A percentile compares a stretch with the other conserved stretches of the same genome.
phyloP scores from a whole-genome alignment of 1,140 invertebrate species.

The Cydia amplana region DNA sequence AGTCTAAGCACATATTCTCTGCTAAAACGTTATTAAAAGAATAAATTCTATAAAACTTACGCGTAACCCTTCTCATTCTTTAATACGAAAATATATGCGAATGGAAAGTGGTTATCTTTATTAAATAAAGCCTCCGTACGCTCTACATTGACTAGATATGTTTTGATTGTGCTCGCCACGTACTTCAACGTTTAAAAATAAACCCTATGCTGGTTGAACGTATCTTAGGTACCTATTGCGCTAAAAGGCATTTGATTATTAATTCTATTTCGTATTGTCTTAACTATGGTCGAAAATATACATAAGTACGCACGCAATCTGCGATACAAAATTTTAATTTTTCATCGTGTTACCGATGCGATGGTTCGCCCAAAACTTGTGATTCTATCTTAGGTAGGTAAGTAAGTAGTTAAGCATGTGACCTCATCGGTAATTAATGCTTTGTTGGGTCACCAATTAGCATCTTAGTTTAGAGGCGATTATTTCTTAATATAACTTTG shows the following conservation, averaged over 20 bases:
- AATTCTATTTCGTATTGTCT: conserved; percentile 77
- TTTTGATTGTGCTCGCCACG: conserved; percentile 71
- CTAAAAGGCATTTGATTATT: conserved; percentile 72
- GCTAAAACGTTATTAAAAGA: conserved; percentile 30
- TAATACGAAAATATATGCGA: conserved; percentile 73
- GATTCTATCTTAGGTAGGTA: background rate
- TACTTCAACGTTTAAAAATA: conserved; percentile 67
- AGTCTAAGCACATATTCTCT: conserved; percentile 18
- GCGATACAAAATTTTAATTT: conserved; percentile 24
- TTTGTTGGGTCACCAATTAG: conserved; percentile 7
- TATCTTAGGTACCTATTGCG: conserved; percentile 68
- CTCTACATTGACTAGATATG: conserved; percentile 78
- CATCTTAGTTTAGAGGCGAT: conserved; percentile 1
- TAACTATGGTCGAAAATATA: conserved; percentile 76
- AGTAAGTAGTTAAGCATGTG: background rate
- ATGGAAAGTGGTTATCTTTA: conserved; percentile 63
- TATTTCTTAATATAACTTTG: background rate
- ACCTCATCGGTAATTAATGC: background rate
- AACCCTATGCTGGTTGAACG: conserved; percentile 68
- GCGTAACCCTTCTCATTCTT: conserved; percentile 35
- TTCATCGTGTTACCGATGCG: background rate
- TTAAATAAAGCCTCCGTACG: conserved; percentile 62
- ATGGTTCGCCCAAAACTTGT: background rate
- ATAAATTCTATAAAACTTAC: conserved; percentile 31
- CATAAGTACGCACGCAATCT: conserved; percentile 18